phyloP scores from a whole-genome alignment of 2,113 vertebrate species.

The Riparia riparia region DNA sequence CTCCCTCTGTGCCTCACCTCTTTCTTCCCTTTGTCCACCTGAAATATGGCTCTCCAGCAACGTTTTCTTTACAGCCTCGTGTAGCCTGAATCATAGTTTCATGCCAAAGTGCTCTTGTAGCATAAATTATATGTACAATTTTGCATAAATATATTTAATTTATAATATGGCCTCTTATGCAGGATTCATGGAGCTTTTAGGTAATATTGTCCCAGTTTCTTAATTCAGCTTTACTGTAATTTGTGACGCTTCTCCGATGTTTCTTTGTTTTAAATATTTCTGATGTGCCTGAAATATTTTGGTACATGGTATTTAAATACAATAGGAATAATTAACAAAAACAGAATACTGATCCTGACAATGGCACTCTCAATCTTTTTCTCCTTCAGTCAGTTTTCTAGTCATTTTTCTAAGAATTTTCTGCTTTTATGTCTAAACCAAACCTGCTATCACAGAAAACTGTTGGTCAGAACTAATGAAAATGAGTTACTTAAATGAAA shows the following conservation, averaged over 20 bases:
- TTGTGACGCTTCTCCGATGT: neutral
- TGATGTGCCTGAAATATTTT: conserved; percentile 47
- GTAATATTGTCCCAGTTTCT: neutral
- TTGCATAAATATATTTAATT: neutral
- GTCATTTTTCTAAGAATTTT: neutral
- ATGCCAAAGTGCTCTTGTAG: neutral
- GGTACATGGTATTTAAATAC: conserved; percentile 25
- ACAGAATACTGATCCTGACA: neutral
- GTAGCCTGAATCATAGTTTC: neutral
- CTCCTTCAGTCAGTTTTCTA: conserved; percentile 5
- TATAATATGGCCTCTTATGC: neutral
- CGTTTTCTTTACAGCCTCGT: neutral
- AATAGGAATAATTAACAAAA: conserved; percentile 22
- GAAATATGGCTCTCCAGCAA: neutral
- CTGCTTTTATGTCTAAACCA: neutral
- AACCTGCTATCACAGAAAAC: neutral
- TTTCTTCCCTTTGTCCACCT: neutral
- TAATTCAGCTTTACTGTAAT: conserved; percentile 9
- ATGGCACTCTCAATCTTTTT: neutral
- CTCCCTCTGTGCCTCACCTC: neutral
- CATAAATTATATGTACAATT: neutral
- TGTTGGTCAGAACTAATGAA: conserved; percentile 32
- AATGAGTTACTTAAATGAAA: conserved; percentile 19
- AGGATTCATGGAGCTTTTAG: neutral
- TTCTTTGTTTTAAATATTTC: conserved; percentile 51